Evolutionary conservation across 1,140 invertebrate species (phyloP).

Genomic region (Tribolium castaneum): DNA sequence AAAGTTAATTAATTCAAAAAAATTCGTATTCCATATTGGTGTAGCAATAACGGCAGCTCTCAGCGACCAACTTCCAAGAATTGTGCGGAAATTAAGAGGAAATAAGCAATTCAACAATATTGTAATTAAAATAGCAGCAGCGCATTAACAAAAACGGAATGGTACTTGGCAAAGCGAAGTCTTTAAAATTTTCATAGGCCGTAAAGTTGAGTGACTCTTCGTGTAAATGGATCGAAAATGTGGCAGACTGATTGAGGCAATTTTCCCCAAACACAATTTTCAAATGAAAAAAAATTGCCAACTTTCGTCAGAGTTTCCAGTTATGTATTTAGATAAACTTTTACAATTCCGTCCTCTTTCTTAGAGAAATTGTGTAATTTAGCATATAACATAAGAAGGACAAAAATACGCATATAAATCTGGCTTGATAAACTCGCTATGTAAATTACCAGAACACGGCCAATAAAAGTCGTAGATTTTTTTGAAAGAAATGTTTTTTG

Average conservation of each 20-base stretch:
- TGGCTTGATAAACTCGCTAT: not conserved
- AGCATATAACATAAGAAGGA: not conserved
- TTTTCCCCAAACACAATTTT: not conserved
- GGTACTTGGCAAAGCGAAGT: not conserved
- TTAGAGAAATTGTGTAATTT: slow-evolving; percentile 1
- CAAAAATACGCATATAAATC: not conserved
- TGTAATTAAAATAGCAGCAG: slow-evolving; percentile 20
- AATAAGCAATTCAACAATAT: slow-evolving; percentile 17
- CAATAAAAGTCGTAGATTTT: not conserved
- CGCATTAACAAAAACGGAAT: slow-evolving; percentile 12
- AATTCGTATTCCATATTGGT: not conserved
- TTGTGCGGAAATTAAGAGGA: not conserved
- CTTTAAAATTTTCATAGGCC: slow-evolving; percentile 23
- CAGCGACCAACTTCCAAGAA: not conserved
- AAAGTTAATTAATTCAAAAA: no score
- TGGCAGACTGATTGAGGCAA: slow-evolving; percentile 8
- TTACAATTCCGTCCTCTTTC: not conserved
- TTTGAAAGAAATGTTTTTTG: slow-evolving; percentile 1
- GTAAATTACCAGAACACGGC: not conserved
- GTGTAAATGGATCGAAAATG: slow-evolving; percentile 5
- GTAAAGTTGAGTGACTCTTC: not conserved
- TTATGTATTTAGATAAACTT: not conserved
- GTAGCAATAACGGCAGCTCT: not conserved
- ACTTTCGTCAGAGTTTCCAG: not conserved
- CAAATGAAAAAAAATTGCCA: not conserved